phyloP scores from a whole-genome alignment of 64 coral and sea anemone genomes.

The Dendrophyllia cribrosa region DNA sequence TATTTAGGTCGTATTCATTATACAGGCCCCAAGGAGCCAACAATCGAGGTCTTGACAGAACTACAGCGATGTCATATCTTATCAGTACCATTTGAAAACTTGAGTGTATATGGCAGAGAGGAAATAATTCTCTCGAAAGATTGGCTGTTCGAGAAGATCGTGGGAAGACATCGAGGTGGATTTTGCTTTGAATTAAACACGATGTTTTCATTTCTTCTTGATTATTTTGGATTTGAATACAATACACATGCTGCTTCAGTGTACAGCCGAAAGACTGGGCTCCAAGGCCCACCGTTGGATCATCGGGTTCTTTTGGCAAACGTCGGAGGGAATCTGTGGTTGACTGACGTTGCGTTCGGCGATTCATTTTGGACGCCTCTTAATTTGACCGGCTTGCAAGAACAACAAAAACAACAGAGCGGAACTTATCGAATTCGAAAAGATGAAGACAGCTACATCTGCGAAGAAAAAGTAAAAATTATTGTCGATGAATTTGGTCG shows the following conservation, averaged over 20 bases:
- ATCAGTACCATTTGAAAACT: slow-evolving; percentile 66
- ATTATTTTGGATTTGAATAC: slow-evolving; percentile 47
- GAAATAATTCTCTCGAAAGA: slow-evolving; percentile 26
- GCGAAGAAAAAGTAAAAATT: slow-evolving; percentile 22
- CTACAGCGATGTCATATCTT: slow-evolving; percentile 52
- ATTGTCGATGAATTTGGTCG: slow-evolving; percentile 25
- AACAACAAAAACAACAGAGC: slow-evolving; percentile 32
- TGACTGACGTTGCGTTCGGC: slow-evolving; percentile 58
- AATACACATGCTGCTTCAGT: slow-evolving; percentile 1
- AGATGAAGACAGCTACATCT: slow-evolving; percentile 25
- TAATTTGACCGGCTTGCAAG: neutral
- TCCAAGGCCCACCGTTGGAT: neutral
- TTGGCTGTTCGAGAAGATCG: slow-evolving; percentile 69
- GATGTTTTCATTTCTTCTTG: slow-evolving; percentile 47
- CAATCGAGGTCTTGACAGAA: neutral
- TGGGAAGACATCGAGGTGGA: slow-evolving; percentile 60
- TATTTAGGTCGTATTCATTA: slow-evolving; percentile 64
- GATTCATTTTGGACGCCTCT: slow-evolving; percentile 47
- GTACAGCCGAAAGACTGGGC: neutral
- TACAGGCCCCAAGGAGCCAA: slow-evolving; percentile 12
- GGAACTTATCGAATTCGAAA: slow-evolving; percentile 61
- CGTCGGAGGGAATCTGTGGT: neutral
- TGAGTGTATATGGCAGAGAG: slow-evolving; percentile 58
- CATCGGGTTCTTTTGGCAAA: neutral
- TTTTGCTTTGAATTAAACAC: slow-evolving; percentile 71